Base-by-base conservation (phyloP, 2,888 invertebrate genomes). In the Melanophora roralis region DNA sequence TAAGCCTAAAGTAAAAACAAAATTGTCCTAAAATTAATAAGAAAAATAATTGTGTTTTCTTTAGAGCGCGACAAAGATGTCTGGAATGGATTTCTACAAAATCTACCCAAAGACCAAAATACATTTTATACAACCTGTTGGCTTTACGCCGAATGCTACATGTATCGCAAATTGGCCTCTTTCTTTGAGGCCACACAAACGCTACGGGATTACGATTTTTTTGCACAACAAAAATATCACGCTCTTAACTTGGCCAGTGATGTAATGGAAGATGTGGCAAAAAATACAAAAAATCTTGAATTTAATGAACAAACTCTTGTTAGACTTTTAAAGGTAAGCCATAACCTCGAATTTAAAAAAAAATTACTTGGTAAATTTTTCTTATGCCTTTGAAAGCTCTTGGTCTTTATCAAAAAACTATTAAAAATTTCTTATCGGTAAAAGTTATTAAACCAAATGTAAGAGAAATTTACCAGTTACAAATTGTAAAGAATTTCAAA, bases 131-230 rank as follows among this genome's bases (percentile, higher is more conserved):
- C 93, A 11, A 92, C 94, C 32, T 91, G 93, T 0, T 99, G 98
- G 98, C 91, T 99, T 0, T 95, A 96, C 86, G 93, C 94, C 0
- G 99, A 99, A 89, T 97, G 97, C 86, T 98, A 97, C 88, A 93
- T 98, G 90, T 99, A 98, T 83, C 91, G 95, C 57, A 91, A 92
- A 73, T 86, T 96, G 8, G 90, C 91, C 60, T 93, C 95, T 86
- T 92, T 93, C 16, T 94, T 96, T 86, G 91, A 93, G 83, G 86
- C 92, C 16, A 92, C 92, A 7, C 53, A 80, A 2, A 82, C 74
- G 0, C 87, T 97, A 36, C 89, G 91, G 43, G 88, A 91, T 2
- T 95, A 93, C 85, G 98, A 98, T 88, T 94, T 94, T 36, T 98
- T 98, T 87, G 90, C 90, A 53, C 92, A 92, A 11, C 94, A 95